Evolutionary conservation across 2,797 vertebrate species (phyloP).

Genomic region (Oreochromis mossambicus): DNA sequence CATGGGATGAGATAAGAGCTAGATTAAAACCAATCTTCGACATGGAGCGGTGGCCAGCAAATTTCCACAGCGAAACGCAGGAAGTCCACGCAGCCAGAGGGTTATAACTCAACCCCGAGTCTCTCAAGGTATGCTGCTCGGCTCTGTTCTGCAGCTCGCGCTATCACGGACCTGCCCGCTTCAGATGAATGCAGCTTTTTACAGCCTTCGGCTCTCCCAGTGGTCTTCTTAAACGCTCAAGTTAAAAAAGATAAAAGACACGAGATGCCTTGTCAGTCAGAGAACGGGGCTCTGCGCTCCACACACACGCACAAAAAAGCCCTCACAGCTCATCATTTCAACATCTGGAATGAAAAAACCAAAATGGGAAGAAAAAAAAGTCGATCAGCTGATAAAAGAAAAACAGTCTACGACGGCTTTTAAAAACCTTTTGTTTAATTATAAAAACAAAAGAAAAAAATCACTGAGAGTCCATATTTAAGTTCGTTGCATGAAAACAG

Average conservation of each 20-base stretch:
- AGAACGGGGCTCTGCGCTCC: slow-evolving; percentile 30
- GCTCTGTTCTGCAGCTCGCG: slow-evolving; percentile 34
- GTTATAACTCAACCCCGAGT: slow-evolving; percentile 65
- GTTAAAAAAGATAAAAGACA: slow-evolving; percentile 72
- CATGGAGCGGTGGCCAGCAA: slow-evolving; percentile 31
- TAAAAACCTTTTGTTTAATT: neutral
- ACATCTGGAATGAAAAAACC: slow-evolving; percentile 5
- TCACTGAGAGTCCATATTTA: neutral
- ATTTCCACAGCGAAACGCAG: slow-evolving; percentile 46
- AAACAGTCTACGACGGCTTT: neutral
- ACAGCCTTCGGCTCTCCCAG: slow-evolving; percentile 57
- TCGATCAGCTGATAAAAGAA: neutral
- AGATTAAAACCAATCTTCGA: slow-evolving; percentile 19
- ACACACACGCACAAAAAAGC: slow-evolving; percentile 31
- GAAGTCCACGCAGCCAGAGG: slow-evolving; percentile 60
- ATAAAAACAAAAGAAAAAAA: neutral
- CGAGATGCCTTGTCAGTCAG: slow-evolving; percentile 59
- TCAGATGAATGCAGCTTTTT: slow-evolving; percentile 67
- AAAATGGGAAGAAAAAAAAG: neutral
- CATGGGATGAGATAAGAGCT: slow-evolving; percentile 17
- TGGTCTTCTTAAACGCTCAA: slow-evolving; percentile 69
- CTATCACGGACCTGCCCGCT: slow-evolving; percentile 52
- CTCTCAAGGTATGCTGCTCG: slow-evolving; percentile 27
- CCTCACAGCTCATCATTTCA: slow-evolving; percentile 51
- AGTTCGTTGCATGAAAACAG: neutral